Conservation (phyloP, 2,888 invertebrate genomes). For the Polyommatus iphigenia region DNA sequence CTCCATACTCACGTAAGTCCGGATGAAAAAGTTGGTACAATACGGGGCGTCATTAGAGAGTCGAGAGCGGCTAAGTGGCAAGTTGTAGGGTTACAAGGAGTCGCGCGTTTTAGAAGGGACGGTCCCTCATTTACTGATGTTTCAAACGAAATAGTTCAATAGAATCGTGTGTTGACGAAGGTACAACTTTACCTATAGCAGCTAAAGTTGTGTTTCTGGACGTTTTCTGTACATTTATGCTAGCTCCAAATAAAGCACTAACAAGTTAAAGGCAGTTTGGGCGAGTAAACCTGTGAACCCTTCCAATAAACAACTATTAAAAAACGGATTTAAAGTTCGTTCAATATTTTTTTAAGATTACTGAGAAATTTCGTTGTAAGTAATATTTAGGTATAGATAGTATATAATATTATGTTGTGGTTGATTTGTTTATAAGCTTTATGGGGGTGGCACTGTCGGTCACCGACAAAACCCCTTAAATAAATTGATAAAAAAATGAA, state of each 20-base stretch:
- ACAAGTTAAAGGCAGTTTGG: neutral
- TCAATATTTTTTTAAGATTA: neutral
- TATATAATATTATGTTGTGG: no score
- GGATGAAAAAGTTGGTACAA: constrained; percentile 64
- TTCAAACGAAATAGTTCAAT: constrained; percentile 30
- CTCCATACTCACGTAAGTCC: constrained; percentile 59
- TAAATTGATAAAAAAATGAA: no score
- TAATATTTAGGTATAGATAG: no score
- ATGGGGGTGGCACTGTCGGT: no score
- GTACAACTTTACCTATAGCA: neutral
- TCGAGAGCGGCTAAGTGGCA: constrained; percentile 55
- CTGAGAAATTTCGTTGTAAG: no score
- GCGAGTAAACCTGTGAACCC: neutral
- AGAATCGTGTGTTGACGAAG: constrained; percentile 16
- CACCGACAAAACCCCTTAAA: no score
- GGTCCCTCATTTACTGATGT: constrained; percentile 23
- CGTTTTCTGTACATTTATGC: neutral
- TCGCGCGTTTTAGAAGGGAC: constrained; percentile 36
- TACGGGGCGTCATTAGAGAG: constrained; percentile 59
- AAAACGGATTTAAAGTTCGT: neutral
- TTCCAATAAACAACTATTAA: neutral
- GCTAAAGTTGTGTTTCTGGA: neutral
- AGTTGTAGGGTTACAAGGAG: constrained; percentile 48
- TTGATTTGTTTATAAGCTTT: no score
- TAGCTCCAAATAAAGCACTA: neutral